phyloP scores from a whole-genome alignment of 1,140 invertebrate genomes.

The Drosophila biarmipes region DNA sequence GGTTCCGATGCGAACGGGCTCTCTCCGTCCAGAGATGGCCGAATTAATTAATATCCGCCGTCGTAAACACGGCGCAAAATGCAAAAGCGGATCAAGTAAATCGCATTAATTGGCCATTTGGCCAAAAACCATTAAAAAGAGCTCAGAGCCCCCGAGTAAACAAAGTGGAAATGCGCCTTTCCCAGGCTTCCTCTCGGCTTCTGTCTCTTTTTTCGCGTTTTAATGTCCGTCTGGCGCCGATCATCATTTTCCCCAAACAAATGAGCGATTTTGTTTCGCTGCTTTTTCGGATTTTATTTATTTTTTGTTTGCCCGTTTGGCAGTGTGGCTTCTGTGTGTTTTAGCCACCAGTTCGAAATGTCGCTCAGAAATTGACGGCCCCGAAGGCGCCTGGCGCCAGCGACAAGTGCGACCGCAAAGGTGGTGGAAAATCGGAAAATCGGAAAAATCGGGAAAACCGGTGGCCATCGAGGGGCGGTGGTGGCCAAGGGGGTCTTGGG shows the following conservation, averaged over 20 bases:
- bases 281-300: slow-evolving; percentile 1
- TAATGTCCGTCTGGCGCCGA: slow-evolving; percentile 74
- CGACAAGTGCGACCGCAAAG: slow-evolving; percentile 48
- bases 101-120: slow-evolving; percentile 58
- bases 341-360: slow-evolving; percentile 43
- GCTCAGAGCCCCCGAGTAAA: slow-evolving; percentile 47
- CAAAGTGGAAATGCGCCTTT: slow-evolving; percentile 60
- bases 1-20: neutral
- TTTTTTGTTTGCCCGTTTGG: slow-evolving; percentile 14
- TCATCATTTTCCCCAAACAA: slow-evolving; percentile 35
- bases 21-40: slow-evolving; percentile 3
- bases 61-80: slow-evolving; percentile 61
- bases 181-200: slow-evolving; percentile 20
- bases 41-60: slow-evolving; percentile 62
- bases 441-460: neutral
- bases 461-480: neutral
- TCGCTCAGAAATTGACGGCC: slow-evolving; percentile 66
- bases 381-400: slow-evolving; percentile 61
- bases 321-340: slow-evolving; percentile 16
- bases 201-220: slow-evolving; percentile 25
- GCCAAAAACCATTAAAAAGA: slow-evolving; percentile 44
- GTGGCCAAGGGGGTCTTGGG: neutral
- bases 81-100: slow-evolving; percentile 60
- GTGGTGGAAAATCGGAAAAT: slow-evolving; percentile 3
- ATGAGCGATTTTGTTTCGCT: slow-evolving; percentile 22